These are phyloP conservation scores for Pachycephala philippinensis DNA, from an alignment of 2,113 vertebrate genomes.

Conservation along the genomic window DNA sequence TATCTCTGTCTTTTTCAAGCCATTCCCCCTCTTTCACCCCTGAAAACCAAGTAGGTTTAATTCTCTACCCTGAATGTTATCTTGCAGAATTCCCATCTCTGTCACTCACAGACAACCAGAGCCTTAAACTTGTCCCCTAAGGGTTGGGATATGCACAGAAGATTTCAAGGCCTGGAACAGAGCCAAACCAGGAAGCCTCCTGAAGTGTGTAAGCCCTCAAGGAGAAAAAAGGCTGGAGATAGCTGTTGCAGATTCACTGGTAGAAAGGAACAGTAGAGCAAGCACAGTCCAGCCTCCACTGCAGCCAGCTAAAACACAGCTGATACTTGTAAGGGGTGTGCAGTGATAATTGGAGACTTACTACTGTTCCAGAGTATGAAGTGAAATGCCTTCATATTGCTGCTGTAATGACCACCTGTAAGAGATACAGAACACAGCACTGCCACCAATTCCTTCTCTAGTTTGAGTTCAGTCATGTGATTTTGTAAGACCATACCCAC, in stretches of 20 bases:
- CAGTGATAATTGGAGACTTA: neutral
- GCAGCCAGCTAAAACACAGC: neutral
- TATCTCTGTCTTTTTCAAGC: neutral
- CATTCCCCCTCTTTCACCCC: neutral
- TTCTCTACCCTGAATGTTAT: neutral
- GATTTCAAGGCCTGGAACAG: neutral
- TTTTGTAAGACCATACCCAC: neutral
- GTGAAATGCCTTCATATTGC: neutral
- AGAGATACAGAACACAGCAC: neutral
- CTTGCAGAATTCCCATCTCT: neutral
- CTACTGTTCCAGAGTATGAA: neutral
- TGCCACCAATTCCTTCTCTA: neutral
- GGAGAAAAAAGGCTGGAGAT: neutral
- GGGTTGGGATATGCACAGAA: neutral
- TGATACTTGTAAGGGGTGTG: neutral
- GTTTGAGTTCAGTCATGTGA: neutral
- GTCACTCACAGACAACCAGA: neutral
- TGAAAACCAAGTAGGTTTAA: neutral
- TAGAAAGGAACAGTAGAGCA: neutral
- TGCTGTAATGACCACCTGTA: neutral
- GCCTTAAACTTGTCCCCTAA: neutral
- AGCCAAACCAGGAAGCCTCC: neutral
- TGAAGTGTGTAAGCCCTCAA: neutral
- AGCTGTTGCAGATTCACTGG: neutral
- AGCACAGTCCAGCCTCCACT: neutral